Percentiles rank a stretch among this genome's conserved stretches.
Evolutionary conservation across 2,888 invertebrate species (phyloP).

Genomic region (Ommatoiulus sabulosus): DNA sequence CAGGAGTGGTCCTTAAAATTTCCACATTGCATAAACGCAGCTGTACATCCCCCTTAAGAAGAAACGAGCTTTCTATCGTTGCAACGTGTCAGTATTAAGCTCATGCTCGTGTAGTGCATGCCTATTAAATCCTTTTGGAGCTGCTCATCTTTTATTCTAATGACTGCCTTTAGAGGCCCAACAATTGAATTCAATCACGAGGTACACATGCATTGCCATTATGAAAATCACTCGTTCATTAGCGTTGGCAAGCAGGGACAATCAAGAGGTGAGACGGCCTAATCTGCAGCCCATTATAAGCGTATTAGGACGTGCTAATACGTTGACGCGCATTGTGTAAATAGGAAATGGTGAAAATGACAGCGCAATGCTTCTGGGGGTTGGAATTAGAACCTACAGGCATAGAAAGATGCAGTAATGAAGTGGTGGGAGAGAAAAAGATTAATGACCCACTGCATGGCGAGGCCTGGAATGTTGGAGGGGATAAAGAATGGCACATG

Average conservation of each 20-base stretch:
- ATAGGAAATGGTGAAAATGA: constrained; percentile 34
- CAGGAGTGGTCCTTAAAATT: too few species aligned
- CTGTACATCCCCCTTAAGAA: too few species aligned
- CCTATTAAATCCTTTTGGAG: constrained; percentile 33
- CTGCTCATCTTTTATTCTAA: constrained; percentile 34
- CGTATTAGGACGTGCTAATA: constrained; percentile 11
- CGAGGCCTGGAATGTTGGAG: constrained; percentile 5
- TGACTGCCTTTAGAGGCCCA: constrained; percentile 20
- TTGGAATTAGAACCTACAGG: constrained; percentile 16
- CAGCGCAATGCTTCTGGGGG: constrained; percentile 18
- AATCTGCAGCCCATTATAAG: constrained; percentile 34
- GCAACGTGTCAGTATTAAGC: neutral
- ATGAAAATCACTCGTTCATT: constrained; percentile 34
- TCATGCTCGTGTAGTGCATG: neutral
- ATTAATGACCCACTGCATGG: neutral
- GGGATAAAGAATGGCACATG: neutral
- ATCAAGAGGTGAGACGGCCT: constrained; percentile 26
- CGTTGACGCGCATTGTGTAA: constrained; percentile 17
- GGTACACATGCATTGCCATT: constrained; percentile 24
- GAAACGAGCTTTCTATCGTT: neutral
- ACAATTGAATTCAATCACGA: constrained; percentile 14
- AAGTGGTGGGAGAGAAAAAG: constrained; percentile 1
- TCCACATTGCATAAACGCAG: too few species aligned
- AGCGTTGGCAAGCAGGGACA: constrained; percentile 27
- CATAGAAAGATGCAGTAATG: constrained; percentile 1